A percentile compares a stretch with the other conserved stretches of the same genome.
phyloP scores from a whole-genome alignment of 2,888 invertebrate species.

The Crocallis elinguaria region DNA sequence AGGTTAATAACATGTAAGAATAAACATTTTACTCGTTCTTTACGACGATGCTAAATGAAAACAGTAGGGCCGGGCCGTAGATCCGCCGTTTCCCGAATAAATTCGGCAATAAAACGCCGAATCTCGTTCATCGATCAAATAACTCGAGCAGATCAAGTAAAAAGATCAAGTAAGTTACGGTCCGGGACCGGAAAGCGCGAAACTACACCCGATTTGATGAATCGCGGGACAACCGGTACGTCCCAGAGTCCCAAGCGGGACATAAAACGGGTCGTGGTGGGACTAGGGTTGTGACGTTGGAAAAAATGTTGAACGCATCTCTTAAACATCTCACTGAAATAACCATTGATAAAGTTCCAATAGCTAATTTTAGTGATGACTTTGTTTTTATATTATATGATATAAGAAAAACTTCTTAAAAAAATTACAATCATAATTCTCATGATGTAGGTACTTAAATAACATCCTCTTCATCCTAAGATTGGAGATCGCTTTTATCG shows the following conservation, averaged over 20 bases:
- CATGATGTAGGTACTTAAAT: no score
- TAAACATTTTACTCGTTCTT: conserved; percentile 3
- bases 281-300: neutral
- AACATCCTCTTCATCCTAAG: no score
- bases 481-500: no score
- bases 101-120: conserved; percentile 17
- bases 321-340: neutral
- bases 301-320: neutral
- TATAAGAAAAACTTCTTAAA: no score
- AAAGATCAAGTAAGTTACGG: conserved; percentile 5
- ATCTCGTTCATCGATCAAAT: conserved; percentile 23
- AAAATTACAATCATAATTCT: no score
- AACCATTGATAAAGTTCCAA: no score
- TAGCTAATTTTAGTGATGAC: no score
- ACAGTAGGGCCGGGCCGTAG: neutral
- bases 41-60: conserved; percentile 7
- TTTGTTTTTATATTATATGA: no score
- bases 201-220: conserved; percentile 17
- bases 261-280: conserved; percentile 1
- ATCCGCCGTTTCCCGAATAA: neutral
- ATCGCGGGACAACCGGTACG: conserved; percentile 21
- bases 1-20: neutral
- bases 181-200: neutral
- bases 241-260: conserved; percentile 17
- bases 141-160: conserved; percentile 7